phyloP scores from a whole-genome alignment of 2,797 vertebrate species.

The Lithobates pipiens region DNA sequence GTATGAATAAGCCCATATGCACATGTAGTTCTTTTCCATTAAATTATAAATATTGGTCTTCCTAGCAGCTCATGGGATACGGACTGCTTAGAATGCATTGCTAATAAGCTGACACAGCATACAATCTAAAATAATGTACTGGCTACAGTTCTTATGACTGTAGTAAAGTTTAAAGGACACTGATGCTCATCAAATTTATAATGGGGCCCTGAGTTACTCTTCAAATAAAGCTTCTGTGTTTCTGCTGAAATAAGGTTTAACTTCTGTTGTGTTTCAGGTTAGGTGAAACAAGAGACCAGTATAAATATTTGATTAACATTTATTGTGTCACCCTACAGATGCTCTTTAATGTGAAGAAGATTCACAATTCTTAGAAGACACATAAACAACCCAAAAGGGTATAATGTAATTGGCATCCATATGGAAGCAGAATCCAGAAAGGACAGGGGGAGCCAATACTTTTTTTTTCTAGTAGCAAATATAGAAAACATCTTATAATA shows the following conservation, averaged over 20 bases:
- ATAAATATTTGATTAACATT: conserved; percentile 56
- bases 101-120: not conserved
- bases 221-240: not conserved
- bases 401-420: conserved; percentile 47
- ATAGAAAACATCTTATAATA: too few relatives aligned
- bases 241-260: conserved; percentile 10
- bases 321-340: conserved; percentile 41
- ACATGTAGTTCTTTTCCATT: too few relatives aligned
- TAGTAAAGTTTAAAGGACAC: not conserved
- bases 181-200: not conserved
- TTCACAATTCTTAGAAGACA: conserved; percentile 52
- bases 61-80: too few relatives aligned
- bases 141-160: not conserved
- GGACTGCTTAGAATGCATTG: too few relatives aligned
- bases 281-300: conserved; percentile 56
- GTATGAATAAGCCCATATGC: too few relatives aligned
- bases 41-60: too few relatives aligned
- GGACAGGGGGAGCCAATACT: conserved; percentile 24
- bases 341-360: conserved; percentile 50
- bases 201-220: not conserved
- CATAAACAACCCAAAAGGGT: conserved; percentile 51
- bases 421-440: conserved; percentile 43
- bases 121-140: not conserved
- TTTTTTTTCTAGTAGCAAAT: too few relatives aligned
- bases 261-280: conserved; percentile 25